Evolutionary conservation across 2,888 invertebrate genomes (phyloP).

Genomic region (Dorcus parallelipipedus): DNA sequence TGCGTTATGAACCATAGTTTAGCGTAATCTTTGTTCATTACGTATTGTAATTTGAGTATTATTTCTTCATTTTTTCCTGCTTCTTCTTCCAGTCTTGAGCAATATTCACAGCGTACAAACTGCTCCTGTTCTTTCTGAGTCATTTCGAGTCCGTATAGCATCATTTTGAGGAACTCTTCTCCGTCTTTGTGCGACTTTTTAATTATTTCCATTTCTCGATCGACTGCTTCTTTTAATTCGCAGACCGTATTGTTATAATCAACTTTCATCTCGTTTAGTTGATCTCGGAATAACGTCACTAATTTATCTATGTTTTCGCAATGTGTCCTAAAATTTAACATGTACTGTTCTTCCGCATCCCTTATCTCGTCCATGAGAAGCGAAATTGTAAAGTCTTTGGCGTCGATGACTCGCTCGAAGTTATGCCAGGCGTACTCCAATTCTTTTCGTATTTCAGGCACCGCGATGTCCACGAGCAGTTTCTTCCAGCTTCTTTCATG

Average conservation of each 20-base stretch:
- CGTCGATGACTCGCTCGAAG: constrained; percentile 50
- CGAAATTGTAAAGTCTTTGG: constrained; percentile 48
- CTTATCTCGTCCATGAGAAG: constrained; percentile 46
- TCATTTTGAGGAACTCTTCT: constrained; percentile 51
- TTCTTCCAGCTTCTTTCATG: constrained; percentile 45
- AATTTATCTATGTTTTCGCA: constrained; percentile 44
- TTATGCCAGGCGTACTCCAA: constrained; percentile 47
- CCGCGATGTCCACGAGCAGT: constrained; percentile 42
- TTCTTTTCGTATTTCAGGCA: constrained; percentile 46
- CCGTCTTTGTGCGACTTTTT: constrained; percentile 33
- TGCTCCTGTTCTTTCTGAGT: constrained; percentile 39
- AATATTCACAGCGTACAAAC: constrained; percentile 38
- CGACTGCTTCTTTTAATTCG: constrained; percentile 39
- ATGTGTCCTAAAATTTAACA: constrained; percentile 42
- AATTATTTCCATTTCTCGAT: constrained; percentile 48
- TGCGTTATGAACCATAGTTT: constrained; percentile 34
- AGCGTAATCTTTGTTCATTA: constrained; percentile 32
- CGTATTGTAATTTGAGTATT: constrained; percentile 31
- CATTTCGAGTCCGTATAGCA: constrained; percentile 53
- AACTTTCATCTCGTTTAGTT: constrained; percentile 37
- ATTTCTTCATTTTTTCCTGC: constrained; percentile 33
- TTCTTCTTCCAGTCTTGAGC: constrained; percentile 40
- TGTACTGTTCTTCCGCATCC: constrained; percentile 46
- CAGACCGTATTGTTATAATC: constrained; percentile 37
- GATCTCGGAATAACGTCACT: constrained; percentile 39